phyloP scores from a whole-genome alignment of 2,113 vertebrate genomes.

The Oceanites oceanicus region DNA sequence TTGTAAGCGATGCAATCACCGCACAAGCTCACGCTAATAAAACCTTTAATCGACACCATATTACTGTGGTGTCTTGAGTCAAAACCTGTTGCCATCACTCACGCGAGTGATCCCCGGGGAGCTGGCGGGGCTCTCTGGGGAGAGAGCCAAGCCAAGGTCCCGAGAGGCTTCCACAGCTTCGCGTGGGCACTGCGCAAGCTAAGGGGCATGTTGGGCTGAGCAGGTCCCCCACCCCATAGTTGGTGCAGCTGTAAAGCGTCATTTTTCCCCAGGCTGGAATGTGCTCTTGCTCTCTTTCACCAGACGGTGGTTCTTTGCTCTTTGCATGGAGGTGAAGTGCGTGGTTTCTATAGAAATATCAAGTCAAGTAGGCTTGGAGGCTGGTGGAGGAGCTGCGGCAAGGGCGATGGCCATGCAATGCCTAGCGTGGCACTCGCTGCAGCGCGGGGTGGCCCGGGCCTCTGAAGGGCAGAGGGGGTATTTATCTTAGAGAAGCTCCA shows the following conservation, averaged over 20 bases:
- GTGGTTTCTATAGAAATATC: not conserved
- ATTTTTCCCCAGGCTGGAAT: rapidly evolving
- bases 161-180: not conserved
- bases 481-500: not conserved
- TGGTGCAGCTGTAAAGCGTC: not conserved
- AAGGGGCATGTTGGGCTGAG: rapidly evolving
- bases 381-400: not conserved
- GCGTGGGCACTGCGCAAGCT: rapidly evolving
- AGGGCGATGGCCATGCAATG: not conserved
- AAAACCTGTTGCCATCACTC: not conserved
- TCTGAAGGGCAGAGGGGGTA: not conserved
- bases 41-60: not conserved
- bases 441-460: rapidly evolving
- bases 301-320: rapidly evolving
- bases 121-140: not conserved
- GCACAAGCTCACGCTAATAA: not conserved
- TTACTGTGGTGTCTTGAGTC: not conserved
- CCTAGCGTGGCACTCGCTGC: not conserved
- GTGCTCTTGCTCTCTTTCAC: not conserved
- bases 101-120: rapidly evolving
- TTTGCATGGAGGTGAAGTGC: not conserved
- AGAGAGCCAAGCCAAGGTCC: not conserved
- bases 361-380: not conserved
- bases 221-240: rapidly evolving
- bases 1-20: rapidly evolving